Percentiles rank a stretch among this genome's conserved stretches.
Conservation (phyloP, 1,140 invertebrate genomes). For the Brachionus rubens region DNA sequence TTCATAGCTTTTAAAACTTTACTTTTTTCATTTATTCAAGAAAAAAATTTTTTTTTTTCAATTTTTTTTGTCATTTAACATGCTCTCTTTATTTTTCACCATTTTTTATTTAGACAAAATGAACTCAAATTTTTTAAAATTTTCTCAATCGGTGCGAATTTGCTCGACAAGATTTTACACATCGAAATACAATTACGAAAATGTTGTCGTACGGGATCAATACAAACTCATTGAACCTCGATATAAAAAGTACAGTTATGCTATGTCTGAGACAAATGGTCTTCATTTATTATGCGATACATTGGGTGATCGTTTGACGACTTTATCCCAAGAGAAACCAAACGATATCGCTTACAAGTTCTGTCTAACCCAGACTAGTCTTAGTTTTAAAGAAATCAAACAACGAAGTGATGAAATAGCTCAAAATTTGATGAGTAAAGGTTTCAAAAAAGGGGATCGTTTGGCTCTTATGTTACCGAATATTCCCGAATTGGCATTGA, state of each 20-base stretch:
- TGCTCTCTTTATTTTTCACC: too few species aligned
- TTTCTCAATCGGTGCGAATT: too few species aligned
- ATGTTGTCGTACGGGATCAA: neutral
- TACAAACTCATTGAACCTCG: neutral
- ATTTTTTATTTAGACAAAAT: too few species aligned
- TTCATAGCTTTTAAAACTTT: too few species aligned
- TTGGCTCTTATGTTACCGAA: constrained; percentile 25
- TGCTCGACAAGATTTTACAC: too few species aligned
- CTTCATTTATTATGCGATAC: constrained; percentile 21
- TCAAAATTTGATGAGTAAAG: neutral
- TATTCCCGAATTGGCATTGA: neutral
- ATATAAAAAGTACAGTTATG: constrained; percentile 34
- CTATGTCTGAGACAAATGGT: neutral
- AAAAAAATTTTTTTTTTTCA: too few species aligned
- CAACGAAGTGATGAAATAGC: constrained; percentile 23
- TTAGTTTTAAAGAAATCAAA: constrained; percentile 30
- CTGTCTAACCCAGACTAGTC: neutral
- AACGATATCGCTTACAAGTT: constrained; percentile 3
- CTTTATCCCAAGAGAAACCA: neutral
- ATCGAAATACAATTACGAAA: neutral
- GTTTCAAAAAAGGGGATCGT: constrained; percentile 44
- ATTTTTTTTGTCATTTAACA: too few species aligned
- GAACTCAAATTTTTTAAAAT: too few species aligned
- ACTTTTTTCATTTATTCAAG: too few species aligned
- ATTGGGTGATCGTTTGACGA: neutral